A percentile compares a stretch with the other conserved stretches of the same genome.
These are phyloP conservation scores for Alligator sinensis DNA, from an alignment of 2,113 vertebrate genomes.

Conservation along the genomic window DNA sequence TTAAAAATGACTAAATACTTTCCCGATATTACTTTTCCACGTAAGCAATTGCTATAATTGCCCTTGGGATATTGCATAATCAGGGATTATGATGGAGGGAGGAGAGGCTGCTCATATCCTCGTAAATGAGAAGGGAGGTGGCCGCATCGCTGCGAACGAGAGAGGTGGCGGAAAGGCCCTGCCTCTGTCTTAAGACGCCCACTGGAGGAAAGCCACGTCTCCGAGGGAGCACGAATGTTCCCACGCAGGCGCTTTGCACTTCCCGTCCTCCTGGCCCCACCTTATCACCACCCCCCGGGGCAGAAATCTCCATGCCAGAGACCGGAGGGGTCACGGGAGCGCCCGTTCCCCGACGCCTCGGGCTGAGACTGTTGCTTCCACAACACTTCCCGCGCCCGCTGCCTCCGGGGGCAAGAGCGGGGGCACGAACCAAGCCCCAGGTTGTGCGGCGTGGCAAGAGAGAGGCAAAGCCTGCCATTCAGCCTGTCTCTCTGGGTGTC, in stretches of 20 bases:
- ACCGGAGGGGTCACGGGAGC: neutral
- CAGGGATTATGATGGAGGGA: conserved; percentile 26
- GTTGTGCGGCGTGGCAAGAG: conserved; percentile 1
- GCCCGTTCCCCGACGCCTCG: neutral
- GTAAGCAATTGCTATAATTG: conserved; percentile 65
- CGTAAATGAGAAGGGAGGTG: neutral
- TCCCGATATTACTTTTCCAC: conserved; percentile 68
- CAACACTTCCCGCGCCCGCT: neutral
- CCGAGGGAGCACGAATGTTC: neutral
- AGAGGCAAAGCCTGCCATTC: conserved; percentile 40
- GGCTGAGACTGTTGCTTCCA: neutral
- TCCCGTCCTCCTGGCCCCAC: neutral
- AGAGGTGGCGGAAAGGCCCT: neutral
- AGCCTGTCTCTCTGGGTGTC: conserved; percentile 50
- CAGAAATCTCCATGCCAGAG: neutral
- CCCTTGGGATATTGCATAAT: conserved; percentile 71
- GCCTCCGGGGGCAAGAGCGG: conserved; percentile 53
- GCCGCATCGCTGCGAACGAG: neutral
- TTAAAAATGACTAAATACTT: conserved; percentile 72
- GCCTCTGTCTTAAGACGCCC: neutral
- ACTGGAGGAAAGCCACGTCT: neutral
- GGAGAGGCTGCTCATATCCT: conserved; percentile 46
- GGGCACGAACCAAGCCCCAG: conserved; percentile 34
- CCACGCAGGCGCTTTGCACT: neutral
- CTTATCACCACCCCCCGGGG: neutral